Evolutionary conservation across 2,113 vertebrate species (phyloP).

Genomic region (Zosterops hypoxanthus): DNA sequence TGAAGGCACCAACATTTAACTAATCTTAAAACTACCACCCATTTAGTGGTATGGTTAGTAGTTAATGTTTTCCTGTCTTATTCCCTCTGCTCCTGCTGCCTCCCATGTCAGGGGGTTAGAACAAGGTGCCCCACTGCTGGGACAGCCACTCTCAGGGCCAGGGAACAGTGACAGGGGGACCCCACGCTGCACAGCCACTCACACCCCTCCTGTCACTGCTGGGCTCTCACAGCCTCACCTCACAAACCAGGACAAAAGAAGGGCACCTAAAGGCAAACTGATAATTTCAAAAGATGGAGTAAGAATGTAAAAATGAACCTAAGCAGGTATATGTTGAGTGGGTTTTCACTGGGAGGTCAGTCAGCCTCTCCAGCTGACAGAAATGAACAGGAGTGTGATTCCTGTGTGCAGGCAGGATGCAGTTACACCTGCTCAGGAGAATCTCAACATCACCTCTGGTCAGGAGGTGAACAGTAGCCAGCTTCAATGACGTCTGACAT

Average conservation of each 20-base stretch:
- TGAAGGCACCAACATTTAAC: not conserved
- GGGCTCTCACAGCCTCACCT: not conserved
- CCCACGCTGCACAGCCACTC: rapidly evolving
- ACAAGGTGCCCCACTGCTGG: not conserved
- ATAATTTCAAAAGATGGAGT: not conserved
- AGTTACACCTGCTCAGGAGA: not conserved
- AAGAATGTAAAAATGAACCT: not conserved
- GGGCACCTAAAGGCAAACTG: rapidly evolving
- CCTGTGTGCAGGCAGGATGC: rapidly evolving
- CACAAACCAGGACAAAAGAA: not conserved
- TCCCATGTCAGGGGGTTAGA: not conserved
- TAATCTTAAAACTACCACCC: not conserved
- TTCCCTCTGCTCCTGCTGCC: not conserved
- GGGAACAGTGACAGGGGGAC: not conserved
- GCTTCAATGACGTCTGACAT: not conserved
- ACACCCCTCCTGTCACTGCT: not conserved
- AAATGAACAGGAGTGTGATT: rapidly evolving
- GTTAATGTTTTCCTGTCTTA: not conserved
- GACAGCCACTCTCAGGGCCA: too few species aligned
- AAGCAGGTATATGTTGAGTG: not conserved
- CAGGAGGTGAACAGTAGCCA: not conserved
- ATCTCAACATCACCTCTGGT: not conserved
- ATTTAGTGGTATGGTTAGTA: not conserved
- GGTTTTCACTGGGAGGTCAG: not conserved
- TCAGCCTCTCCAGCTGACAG: not conserved